Evolutionary conservation across 2,888 invertebrate species (phyloP), one percentile per base, ranked within the genome.

Genomic region (Itoplectis maculator): DNA sequence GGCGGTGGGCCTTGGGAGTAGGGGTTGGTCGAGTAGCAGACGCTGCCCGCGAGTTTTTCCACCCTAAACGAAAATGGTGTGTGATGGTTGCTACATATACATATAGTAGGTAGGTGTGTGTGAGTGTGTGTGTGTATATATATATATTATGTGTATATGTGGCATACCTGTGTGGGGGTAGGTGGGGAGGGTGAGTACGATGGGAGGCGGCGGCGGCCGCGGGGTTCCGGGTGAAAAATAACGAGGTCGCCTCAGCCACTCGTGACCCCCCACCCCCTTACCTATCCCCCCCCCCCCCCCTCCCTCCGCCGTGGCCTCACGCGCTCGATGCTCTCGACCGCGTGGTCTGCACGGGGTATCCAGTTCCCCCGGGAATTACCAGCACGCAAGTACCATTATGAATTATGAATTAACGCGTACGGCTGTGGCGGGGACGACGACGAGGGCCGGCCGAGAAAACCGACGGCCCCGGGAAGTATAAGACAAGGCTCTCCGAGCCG

Each of bases 371-470:
- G 83, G 81, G 86, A 85, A 90, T 91, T 90, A 90, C 88, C 88
- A 85, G 84, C 91, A 90, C 89, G 90, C 90, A 89, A 90, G 85
- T 86, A 87, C 85, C 87, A 88, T 88, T 89, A 87, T 90, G 88
- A 91, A 91, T 91, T 91, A 91, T 90, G 88, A 90, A 91, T 90
- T 90, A 90, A 89, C 87, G 88, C 86, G 87, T 82, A 74, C 77
- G 54, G 11, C 51, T 47, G 63, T 61, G 63, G n/a, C 79, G 66
- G 40, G 51, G 61, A 68, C 8, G 54, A 63, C 76, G 72, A 51
- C 75, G 18, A 66, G 51, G 63, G 18, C 15, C 45, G 51, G 69
- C 73, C 61, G 69, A 78, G 56, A 63, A 68, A 54, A n/a, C 65
- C 72, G 68, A 63, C 75, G 72, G 70, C 74, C 81, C 76, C 81